Base-by-base conservation (phyloP, 2,888 invertebrate genomes). In the Acheta domesticus region DNA sequence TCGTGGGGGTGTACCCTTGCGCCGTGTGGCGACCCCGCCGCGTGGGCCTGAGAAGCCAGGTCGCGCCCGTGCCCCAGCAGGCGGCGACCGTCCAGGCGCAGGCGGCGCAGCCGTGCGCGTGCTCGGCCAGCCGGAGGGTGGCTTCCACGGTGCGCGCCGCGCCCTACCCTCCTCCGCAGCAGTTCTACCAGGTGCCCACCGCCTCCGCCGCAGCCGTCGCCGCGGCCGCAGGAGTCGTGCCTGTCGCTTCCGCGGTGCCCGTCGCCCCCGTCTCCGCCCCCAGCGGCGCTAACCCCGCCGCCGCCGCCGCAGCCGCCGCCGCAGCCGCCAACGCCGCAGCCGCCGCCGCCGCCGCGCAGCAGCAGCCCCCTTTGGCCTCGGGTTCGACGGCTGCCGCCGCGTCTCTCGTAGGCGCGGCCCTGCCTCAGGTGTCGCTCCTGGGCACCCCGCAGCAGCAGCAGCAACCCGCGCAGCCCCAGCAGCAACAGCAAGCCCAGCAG, bases 1-100 rank as follows among this genome's bases (percentile, higher is more conserved):
- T 89, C 84, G 87, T 89, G 84, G 89, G 89, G 87, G 88, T 89
- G 86, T 88, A 88, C 87, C 88, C 89, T 82, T 89, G 88, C 86
- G 88, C 89, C 85, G 88, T 89, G 85, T 88, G 88, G 87, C 88
- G 88, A 84, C 87, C 87, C 83, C 80, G 82, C 23, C 75, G 80
- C 36, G 80, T 75, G 62, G 79, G 77, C 12, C 49, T 73, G 75
- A 74, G 75, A 77, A 76, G 48, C 50, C 79, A 19, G 21, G 21
- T 77, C 79, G 74, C 76, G 48, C 62, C 62, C 62, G 62, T 62
- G 14, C 62, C 62, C 74, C 23, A 73, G 48, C 74, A 62, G 49
- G 49, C 74, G 19, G 73, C 76, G 20, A 19, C 49, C 20, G 36
- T 73, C 48, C 75, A 62, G 80, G 20, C 73, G 48, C 48, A 36